phyloP scores from a whole-genome alignment of 2,888 invertebrate genomes.

The Xanthorhoe designata region DNA sequence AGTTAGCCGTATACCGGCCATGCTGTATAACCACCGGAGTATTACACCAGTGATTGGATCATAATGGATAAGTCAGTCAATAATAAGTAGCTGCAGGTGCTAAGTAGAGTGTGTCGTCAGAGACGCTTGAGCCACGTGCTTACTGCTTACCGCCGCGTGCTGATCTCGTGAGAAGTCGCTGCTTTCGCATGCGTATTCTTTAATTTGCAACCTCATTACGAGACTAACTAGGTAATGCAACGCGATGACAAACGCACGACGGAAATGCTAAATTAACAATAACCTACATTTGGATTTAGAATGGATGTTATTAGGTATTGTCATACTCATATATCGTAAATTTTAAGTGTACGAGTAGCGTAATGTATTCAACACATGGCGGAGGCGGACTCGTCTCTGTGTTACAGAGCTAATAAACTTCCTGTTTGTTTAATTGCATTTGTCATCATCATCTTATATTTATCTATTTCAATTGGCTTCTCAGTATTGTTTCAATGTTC shows the following conservation, averaged over 20 bases:
- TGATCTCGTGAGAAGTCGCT: slow-evolving; percentile 50
- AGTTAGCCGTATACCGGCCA: slow-evolving; percentile 65
- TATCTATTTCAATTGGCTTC: background rate
- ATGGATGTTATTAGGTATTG: slow-evolving; percentile 7
- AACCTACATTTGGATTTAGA: slow-evolving; percentile 9
- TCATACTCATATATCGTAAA: background rate
- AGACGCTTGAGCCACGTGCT: slow-evolving; percentile 56
- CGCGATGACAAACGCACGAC: slow-evolving; percentile 22
- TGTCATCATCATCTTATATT: background rate
- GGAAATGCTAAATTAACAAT: slow-evolving; percentile 14
- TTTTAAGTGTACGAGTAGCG: background rate
- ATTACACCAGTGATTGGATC: slow-evolving; percentile 76
- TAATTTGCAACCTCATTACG: slow-evolving; percentile 36
- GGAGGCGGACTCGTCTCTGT: background rate
- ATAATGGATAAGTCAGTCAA: slow-evolving; percentile 73
- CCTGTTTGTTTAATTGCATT: background rate
- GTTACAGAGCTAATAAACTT: slow-evolving; percentile 1
- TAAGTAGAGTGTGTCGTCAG: slow-evolving; percentile 67
- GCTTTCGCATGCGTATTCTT: slow-evolving; percentile 49
- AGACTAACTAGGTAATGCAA: slow-evolving; percentile 35
- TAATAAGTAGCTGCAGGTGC: slow-evolving; percentile 56
- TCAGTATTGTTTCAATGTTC: background rate
- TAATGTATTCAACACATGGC: background rate
- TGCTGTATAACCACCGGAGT: slow-evolving; percentile 65
- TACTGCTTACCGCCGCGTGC: slow-evolving; percentile 51